Conservation (phyloP, 2,888 invertebrate genomes). For the Volucella bombylans region DNA sequence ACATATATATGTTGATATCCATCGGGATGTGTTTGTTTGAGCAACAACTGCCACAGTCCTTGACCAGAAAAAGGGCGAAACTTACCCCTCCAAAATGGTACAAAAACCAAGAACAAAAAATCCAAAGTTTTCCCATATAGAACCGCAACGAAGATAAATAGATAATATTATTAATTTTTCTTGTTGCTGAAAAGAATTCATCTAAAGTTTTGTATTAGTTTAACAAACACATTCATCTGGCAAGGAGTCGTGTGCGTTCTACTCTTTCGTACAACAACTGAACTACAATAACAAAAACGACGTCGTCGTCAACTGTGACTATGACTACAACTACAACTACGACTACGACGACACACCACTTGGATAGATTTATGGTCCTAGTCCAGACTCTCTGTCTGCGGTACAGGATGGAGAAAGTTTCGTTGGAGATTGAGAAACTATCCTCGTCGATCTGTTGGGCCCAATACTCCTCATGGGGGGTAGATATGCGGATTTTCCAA, state of each 20-base stretch:
- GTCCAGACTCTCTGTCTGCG: constrained; percentile 76
- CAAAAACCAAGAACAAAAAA: constrained; percentile 28
- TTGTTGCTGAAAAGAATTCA: constrained; percentile 76
- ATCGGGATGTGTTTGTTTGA: constrained; percentile 24
- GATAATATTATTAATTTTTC: constrained; percentile 77
- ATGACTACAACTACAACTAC: constrained; percentile 19
- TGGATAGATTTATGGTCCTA: constrained; percentile 75
- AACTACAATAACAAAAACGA: constrained; percentile 42
- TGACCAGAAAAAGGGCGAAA: constrained; percentile 26
- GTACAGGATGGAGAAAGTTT: constrained; percentile 74
- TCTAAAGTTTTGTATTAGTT: constrained; percentile 77
- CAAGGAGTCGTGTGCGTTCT: constrained; percentile 49
- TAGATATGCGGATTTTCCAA: constrained; percentile 56
- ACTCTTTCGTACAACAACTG: constrained; percentile 14
- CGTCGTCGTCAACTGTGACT: constrained; percentile 29
- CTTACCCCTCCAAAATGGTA: constrained; percentile 26
- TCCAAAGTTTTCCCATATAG: constrained; percentile 67
- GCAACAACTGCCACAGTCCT: constrained; percentile 57
- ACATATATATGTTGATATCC: constrained; percentile 31
- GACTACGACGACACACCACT: constrained; percentile 72
- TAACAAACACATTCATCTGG: constrained; percentile 76
- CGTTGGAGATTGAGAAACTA: constrained; percentile 74
- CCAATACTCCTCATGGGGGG: constrained; percentile 26
- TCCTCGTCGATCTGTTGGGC: constrained; percentile 61
- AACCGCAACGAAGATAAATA: constrained; percentile 77